Evolutionary conservation across 2,113 vertebrate species (phyloP).

Genomic region (Prinia subflava): DNA sequence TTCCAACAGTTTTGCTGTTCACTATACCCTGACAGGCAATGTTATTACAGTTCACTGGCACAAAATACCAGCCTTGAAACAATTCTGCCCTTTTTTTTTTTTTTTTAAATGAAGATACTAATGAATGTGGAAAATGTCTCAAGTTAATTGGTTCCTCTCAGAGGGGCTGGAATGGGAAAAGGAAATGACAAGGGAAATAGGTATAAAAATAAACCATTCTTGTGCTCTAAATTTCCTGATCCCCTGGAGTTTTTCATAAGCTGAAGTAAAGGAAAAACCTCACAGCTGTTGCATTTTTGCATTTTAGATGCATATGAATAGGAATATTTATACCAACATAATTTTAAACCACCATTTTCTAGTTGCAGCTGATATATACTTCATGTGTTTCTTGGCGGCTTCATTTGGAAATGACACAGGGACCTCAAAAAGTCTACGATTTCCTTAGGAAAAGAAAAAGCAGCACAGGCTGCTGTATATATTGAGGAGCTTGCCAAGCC

Average conservation of each 20-base stretch:
- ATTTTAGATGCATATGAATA: neutral
- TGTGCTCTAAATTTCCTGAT: neutral
- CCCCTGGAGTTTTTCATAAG: slow-evolving; percentile 10
- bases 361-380: slow-evolving; percentile 1
- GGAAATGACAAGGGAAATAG: slow-evolving; percentile 27
- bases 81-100: neutral
- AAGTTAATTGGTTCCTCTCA: slow-evolving; percentile 38
- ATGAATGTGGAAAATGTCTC: slow-evolving; percentile 21
- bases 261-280: neutral
- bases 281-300: neutral
- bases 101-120: neutral
- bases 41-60: neutral
- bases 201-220: slow-evolving; percentile 22
- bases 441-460: neutral
- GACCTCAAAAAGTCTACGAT: neutral
- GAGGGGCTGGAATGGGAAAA: slow-evolving; percentile 6
- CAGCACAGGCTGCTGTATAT: neutral
- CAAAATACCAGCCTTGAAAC: slow-evolving; percentile 12
- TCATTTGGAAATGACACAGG: slow-evolving; percentile 31
- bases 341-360: slow-evolving; percentile 34
- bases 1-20: neutral
- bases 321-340: neutral
- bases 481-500: neutral
- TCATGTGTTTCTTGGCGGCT: slow-evolving; percentile 43
- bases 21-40: neutral